Evolutionary conservation across 2,797 vertebrate species (phyloP), one percentile per base, ranked within the genome.

Genomic region (Enteromius afrohamiltoni): DNA sequence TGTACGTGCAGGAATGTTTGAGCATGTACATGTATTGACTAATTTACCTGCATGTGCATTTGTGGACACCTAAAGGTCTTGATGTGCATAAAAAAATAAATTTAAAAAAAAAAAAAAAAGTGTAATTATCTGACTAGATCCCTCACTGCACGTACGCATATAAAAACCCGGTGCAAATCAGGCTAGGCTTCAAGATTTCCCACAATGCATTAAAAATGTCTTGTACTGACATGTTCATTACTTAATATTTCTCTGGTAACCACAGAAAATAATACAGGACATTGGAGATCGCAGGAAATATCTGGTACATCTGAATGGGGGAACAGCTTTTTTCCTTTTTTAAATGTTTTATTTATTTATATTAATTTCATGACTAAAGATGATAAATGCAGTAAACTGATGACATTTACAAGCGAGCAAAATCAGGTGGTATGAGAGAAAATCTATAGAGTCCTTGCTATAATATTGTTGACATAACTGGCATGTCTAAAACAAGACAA

Each of bases 1-100:
- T 23, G 1, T 6, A 13, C 26, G 65, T 0, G 6, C 80, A 74
- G 83, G 71, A 45, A 75, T 65, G 77, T 81, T 80, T 17, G 70
- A 70, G 77, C 65, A 3, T 83, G 73, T 37, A 49, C 34, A 68
- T 11, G 17, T 17, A 62, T 37, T 31, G 40, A 60, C 60, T 76
- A 17, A 64, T 76, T 55, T 71, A 82, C 16, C 64, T 11, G 34
- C n/a, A 37, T 37, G 65, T 76, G 42, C 40, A 85, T 77, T 42
- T 78, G 74, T 49, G 42, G 53, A 7, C 58, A 73, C 65, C 49
- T n/a, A n/a, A 64, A 47, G 65, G 26, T 45, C 34, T 17, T 21
- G 29, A 82, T 60, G 73, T 42, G 67, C 77, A 70, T 51, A 60
- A 3, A 34, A 3, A n/a, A n/a, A n/a, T n/a, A n/a, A n/a, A n/a